Evolutionary conservation across 2,113 vertebrate genomes (phyloP).

Genomic region (Eurypyga helias): DNA sequence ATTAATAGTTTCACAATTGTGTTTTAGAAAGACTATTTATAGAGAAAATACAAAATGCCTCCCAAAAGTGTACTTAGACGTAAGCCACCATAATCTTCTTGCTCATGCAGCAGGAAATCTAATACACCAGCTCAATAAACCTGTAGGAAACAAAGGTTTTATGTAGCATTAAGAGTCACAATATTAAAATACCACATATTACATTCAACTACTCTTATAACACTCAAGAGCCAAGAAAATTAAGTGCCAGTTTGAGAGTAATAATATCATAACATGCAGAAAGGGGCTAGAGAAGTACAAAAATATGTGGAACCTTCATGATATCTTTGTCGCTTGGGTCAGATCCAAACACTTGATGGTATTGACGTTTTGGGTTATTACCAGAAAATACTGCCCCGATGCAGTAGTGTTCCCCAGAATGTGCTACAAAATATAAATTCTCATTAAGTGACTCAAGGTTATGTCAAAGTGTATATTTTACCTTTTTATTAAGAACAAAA

Average conservation of each 20-base stretch:
- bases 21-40: conserved; percentile 86
- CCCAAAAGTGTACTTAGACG: conserved; percentile 91
- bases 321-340: not conserved
- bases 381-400: not conserved
- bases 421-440: not conserved
- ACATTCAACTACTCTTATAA: conserved; percentile 78
- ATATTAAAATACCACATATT: conserved; percentile 82
- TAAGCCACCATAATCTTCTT: conserved; percentile 99
- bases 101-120: conserved; percentile 96
- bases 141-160: conserved; percentile 89
- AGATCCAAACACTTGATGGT: not conserved
- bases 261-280: conserved; percentile 28
- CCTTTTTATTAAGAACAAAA: not conserved
- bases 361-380: not conserved
- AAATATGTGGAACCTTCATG: not conserved
- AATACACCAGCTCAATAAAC: conserved; percentile 96
- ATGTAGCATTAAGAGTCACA: conserved; percentile 84
- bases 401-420: not conserved
- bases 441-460: not conserved
- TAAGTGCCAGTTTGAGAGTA: conserved; percentile 70
- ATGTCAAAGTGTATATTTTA: not conserved
- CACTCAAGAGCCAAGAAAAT: conserved; percentile 74
- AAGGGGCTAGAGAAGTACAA: not conserved
- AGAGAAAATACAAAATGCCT: conserved; percentile 87
- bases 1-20: conserved; percentile 83